Evolutionary conservation across 2,113 vertebrate genomes (phyloP).

Genomic region (Artemisiospiza belli): DNA sequence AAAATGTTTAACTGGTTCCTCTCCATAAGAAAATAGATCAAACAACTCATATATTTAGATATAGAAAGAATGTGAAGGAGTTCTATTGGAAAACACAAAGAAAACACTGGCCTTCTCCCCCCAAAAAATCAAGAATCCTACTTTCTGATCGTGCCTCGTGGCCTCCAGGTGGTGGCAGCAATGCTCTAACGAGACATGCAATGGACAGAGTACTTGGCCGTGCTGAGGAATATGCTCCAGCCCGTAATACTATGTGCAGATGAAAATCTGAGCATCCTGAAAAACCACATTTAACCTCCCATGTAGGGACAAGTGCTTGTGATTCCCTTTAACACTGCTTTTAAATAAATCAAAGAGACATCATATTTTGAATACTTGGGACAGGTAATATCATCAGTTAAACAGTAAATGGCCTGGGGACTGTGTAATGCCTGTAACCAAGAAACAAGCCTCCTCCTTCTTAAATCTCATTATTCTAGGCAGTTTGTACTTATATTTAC

Average conservation of each 20-base stretch:
- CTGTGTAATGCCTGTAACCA: not conserved
- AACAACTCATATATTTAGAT: not conserved
- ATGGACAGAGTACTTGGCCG: fast-evolving
- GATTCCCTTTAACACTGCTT: not conserved
- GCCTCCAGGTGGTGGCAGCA: constrained; percentile 23
- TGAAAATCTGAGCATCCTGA: not conserved
- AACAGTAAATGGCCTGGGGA: not conserved
- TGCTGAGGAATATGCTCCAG: not conserved
- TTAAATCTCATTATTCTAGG: not conserved
- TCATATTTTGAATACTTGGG: not conserved
- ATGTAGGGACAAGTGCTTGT: not conserved
- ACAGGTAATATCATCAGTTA: not conserved
- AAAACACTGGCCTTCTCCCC: not conserved
- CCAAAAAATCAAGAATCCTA: too few relatives aligned
- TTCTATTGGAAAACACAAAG: not conserved
- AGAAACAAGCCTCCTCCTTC: not conserved
- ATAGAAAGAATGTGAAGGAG: not conserved
- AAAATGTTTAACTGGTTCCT: not conserved
- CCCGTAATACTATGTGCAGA: not conserved
- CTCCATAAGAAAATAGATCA: not conserved
- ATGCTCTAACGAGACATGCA: not conserved
- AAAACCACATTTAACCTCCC: not conserved
- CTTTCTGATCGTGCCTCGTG: not conserved
- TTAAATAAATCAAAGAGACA: not conserved
- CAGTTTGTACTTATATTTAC: not conserved